Base-by-base conservation (phyloP, 2,797 vertebrate species). In the Typhlichthys eigenmanni region DNA sequence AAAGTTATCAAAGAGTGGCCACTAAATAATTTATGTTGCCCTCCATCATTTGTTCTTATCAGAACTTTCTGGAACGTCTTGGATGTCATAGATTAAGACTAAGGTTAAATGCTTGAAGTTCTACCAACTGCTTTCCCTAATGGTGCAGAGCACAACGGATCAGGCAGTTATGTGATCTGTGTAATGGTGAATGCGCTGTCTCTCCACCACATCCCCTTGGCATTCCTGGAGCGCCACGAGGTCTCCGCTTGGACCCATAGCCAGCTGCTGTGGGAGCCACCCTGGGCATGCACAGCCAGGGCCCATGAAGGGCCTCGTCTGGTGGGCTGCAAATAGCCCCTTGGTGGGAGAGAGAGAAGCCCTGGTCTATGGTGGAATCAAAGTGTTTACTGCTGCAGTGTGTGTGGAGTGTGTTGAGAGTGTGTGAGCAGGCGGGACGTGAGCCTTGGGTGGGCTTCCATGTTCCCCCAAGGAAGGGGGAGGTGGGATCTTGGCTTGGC, bases 301-400 rank as follows among this genome's bases (percentile, higher is more conserved):
- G 72, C 38, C 64, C 66, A 67, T 55, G 58, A 66, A 24, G 24
- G 73, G 64, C 68, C 61, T 65, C 73, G 51, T 34, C 55, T 32
- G 52, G 64, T 11, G 62, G 47, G 62, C 52, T 86, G 90, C 89
- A 90, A 91, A 89, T 90, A 91, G 83, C 79, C 55, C 16, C 75
- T 24, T 24, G 24, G 24, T 4, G 62, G 64, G 19, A 38, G 1
- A 38, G 8, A 38, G 8, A 79, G 70, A 71, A 45, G 65, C 63
- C 60, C 62, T 60, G 47, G 52, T 60, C 67, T 64, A 62, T 58
- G 17, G 62, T 34, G 17, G 66, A 54, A 54, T 3, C 78, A 68
- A 58, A 74, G 70, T 81, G 70, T 85, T 86, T 87, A 86, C 69
- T 68, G 64, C 69, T 57, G 52, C 85, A 86, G 86, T 90, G 46